Evolutionary conservation across 2,888 invertebrate species (phyloP), one percentile per base, ranked within the genome.

Genomic region (Adelognathus sp.): DNA sequence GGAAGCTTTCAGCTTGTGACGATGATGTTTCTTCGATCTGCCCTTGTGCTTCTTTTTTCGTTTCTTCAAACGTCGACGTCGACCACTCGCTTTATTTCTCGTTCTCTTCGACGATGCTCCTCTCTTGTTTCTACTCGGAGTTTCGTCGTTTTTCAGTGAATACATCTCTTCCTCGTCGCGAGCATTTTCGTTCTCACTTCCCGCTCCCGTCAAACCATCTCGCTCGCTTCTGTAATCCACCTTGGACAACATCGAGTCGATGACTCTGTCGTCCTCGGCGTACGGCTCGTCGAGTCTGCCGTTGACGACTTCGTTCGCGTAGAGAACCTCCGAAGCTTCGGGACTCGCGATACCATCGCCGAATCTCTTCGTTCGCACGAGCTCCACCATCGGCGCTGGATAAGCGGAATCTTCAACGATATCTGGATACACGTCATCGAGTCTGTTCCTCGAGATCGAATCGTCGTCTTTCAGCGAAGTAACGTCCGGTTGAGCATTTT

Each of bases 341-440:
- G 33, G 67, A 52, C 31, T 6, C 7, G 24, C 33, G 6, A 56
- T 21, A 14, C 67, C 52, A 52, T 75, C 61, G 14, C 41, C 76
- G 29, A 76, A 73, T 66, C 82, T 66, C 44, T 80, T 82, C 1
- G 74, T 78, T 2, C 82, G 60, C 1, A 77, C 50, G 16, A 76
- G 74, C 50, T 50, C 41, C 11, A 63, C 52, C 39, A 76, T n/a
- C 1, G 63, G 18, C 6, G 71, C 69, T 2, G 72, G 44, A 76
- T 76, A 36, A 27, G 69, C 60, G 11, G 71, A 21, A 18, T 79
- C 39, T 50, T 80, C 44, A 2, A 58, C 21, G 0, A 64, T 6
- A 16, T 84, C 81, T 0, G 82, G 78, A 77, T 81, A 81, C 11
- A 83, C 66, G 29, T 83, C 79, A n/a, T 73, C 79, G 44, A 76